A percentile compares a stretch with the other conserved stretches of the same genome.
These are phyloP conservation scores for Brachyptera risi DNA, from an alignment of 2,888 invertebrate species.

Conservation along the genomic window DNA sequence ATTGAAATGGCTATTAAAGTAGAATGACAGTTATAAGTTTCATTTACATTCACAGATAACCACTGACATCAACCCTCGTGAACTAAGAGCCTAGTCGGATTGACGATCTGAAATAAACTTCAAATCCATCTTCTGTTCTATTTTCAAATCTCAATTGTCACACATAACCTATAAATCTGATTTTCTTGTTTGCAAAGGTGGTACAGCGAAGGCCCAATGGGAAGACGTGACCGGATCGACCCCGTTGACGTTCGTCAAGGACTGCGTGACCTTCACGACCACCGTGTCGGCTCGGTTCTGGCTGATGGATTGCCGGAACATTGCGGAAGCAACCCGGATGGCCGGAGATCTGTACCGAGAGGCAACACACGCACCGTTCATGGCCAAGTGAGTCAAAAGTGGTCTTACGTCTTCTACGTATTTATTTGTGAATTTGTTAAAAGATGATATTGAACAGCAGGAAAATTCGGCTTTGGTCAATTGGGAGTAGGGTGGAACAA, in stretches of 20 bases:
- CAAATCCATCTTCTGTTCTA: too few relatives aligned
- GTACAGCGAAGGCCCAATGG: slow-evolving; percentile 95
- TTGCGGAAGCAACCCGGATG: slow-evolving; percentile 91
- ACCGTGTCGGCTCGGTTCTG: slow-evolving; percentile 98
- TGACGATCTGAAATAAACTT: too few relatives aligned
- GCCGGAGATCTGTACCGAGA: slow-evolving; percentile 94
- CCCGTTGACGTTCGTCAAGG: slow-evolving; percentile 91
- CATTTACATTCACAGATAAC: too few relatives aligned
- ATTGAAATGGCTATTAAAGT: too few relatives aligned
- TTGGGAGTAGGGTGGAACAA: too few relatives aligned
- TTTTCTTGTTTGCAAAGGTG: too few relatives aligned
- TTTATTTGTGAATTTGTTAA: neutral
- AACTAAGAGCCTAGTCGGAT: too few relatives aligned
- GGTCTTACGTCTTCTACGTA: neutral
- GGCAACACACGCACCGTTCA: slow-evolving; percentile 86
- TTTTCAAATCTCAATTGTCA: too few relatives aligned
- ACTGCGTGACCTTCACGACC: slow-evolving; percentile 97
- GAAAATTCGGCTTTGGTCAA: too few relatives aligned
- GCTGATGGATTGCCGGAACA: slow-evolving; percentile 97
- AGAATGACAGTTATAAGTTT: too few relatives aligned
- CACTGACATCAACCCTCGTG: too few relatives aligned
- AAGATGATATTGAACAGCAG: neutral
- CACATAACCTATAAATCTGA: too few relatives aligned
- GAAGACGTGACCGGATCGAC: slow-evolving; percentile 99
- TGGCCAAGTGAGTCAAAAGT: slow-evolving; percentile 68